Conservation (phyloP, 2,888 invertebrate species). For the Dysmachus trigonus region DNA sequence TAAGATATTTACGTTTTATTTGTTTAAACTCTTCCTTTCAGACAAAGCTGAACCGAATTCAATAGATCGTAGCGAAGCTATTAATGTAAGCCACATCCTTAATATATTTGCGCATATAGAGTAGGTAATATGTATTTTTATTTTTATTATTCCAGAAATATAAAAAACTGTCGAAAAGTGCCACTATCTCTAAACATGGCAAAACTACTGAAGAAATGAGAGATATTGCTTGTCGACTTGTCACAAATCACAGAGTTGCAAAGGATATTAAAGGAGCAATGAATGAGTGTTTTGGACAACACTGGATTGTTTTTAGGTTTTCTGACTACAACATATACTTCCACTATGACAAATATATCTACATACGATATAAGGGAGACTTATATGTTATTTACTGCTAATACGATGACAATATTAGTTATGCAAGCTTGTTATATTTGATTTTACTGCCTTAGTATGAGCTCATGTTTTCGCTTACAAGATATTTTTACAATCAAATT, state of each 20-base stretch:
- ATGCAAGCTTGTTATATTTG: no score
- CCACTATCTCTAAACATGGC: neutral
- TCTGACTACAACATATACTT: neutral
- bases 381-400: neutral
- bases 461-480: no score
- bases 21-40: neutral
- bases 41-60: neutral
- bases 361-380: neutral
- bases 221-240: neutral
- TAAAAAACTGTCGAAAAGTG: neutral
- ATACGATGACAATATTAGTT: neutral
- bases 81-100: neutral
- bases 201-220: neutral
- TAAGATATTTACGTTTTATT: neutral
- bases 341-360: neutral
- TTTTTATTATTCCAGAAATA: neutral
- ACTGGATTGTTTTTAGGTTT: neutral
- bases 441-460: no score
- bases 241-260: neutral
- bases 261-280: neutral
- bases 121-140: no score
- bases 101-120: no score
- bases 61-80: neutral
- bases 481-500: no score
- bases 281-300: neutral